Evolutionary conservation across 2,888 invertebrate genomes (phyloP).

Genomic region (Drosophila demipolita): DNA sequence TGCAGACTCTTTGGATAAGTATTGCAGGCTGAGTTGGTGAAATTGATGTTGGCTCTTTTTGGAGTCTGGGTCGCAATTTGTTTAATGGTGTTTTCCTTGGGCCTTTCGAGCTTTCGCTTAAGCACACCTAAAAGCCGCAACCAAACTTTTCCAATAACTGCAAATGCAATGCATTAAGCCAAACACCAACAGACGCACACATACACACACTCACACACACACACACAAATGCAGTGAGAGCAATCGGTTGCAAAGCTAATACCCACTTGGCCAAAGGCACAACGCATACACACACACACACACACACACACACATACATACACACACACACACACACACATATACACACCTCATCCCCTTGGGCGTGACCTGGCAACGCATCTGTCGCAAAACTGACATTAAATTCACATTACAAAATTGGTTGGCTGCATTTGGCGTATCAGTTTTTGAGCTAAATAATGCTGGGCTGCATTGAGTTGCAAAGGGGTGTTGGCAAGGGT

Average conservation of each 20-base stretch:
- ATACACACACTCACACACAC: background rate
- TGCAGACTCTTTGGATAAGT: background rate
- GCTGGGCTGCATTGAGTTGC: slow-evolving; percentile 8
- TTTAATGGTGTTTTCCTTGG: slow-evolving; percentile 57
- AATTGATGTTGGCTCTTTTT: slow-evolving; percentile 15
- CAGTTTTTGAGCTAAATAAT: slow-evolving; percentile 70
- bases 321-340: background rate
- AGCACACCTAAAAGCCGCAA: slow-evolving; percentile 38
- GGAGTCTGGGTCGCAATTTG: slow-evolving; percentile 51
- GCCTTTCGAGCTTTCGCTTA: slow-evolving; percentile 29
- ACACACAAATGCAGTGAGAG: slow-evolving; percentile 32
- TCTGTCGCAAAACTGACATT: slow-evolving; percentile 77
- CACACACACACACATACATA: no score
- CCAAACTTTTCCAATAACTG: slow-evolving; percentile 74
- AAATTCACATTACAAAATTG: slow-evolving; percentile 78
- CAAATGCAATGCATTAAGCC: slow-evolving; percentile 75
- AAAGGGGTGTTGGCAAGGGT: background rate
- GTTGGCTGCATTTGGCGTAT: slow-evolving; percentile 75
- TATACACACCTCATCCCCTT: background rate
- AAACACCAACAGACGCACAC: slow-evolving; percentile 22
- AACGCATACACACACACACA: slow-evolving; percentile 13
- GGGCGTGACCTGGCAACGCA: slow-evolving; percentile 61
- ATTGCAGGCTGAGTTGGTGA: background rate
- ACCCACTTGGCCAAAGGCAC: slow-evolving; percentile 45
- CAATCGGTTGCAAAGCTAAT: slow-evolving; percentile 38